phyloP scores from a whole-genome alignment of 1,140 invertebrate species.

The Lordiphosa stackelbergi region DNA sequence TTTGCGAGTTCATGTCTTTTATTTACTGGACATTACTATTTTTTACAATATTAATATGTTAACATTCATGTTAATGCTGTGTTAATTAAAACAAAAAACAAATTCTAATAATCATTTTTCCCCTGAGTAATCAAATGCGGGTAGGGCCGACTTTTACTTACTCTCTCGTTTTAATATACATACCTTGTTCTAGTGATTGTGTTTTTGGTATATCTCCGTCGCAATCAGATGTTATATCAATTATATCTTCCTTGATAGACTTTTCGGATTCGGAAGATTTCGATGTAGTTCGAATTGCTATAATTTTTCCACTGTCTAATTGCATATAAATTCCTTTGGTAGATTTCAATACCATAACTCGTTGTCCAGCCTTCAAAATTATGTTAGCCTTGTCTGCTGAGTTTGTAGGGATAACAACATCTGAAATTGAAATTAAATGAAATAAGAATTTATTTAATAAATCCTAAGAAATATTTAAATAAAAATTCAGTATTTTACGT shows the following conservation, averaged over 20 bases:
- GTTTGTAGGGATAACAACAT: conserved; percentile 95
- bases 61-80: too few relatives aligned
- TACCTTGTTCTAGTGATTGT: conserved; percentile 52
- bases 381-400: conserved; percentile 91
- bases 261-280: conserved; percentile 52
- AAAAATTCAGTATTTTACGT: too few relatives aligned
- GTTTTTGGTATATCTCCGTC: conserved; percentile 53
- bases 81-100: too few relatives aligned
- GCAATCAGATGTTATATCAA: conserved; percentile 70
- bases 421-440: conserved; percentile 77
- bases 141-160: too few relatives aligned
- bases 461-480: too few relatives aligned
- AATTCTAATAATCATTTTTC: too few relatives aligned
- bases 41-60: too few relatives aligned
- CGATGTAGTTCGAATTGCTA: conserved; percentile 84
- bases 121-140: too few relatives aligned
- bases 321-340: conserved; percentile 97
- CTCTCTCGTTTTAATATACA: neutral
- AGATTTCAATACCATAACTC: conserved; percentile 95
- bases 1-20: too few relatives aligned
- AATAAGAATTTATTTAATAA: neutral
- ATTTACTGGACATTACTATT: too few relatives aligned
- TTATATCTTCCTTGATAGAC: conserved; percentile 61
- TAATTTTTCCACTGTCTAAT: conserved; percentile 95
- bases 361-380: conserved; percentile 92